Evolutionary conservation across 1,140 invertebrate genomes (phyloP), one percentile per base, ranked within the genome.

Genomic region (Drosophila pruinosa): DNA sequence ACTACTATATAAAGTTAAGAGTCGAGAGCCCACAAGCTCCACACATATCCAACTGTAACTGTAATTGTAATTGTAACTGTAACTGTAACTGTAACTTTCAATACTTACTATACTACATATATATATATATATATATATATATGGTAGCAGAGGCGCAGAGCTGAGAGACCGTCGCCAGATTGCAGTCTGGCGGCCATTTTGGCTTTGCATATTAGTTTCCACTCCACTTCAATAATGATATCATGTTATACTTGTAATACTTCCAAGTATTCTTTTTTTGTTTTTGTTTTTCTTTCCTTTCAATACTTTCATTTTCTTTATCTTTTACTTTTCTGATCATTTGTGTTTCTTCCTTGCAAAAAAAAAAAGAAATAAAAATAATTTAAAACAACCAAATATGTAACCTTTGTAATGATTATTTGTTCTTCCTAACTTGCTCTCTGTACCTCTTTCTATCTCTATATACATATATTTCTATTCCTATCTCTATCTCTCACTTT

Each of bases 141-240:
- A 56, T 38, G 43, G 12, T 57, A 56, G 31, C 39, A 69, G 73
- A 71, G 71, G 75, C 57, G 50, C 59, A 76, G 77, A 62, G 67
- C 31, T 36, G 63, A 57, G 62, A 76, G 72, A 71, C 65, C 59
- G 48, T 65, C 57, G 52, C 52, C 34, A 48, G 47, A 41, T 52
- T 65, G 47, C 10, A 58, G 6, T 56, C n/a, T 64, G 58, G 28
- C 26, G 22, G 15, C 45, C 39, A 45, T 67, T 72, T 58, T 59
- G 54, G 53, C 67, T 48, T 65, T 38, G 38, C 21, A 31, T 15
- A 54, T 64, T 78, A 76, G 72, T 81, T 65, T 83, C 48, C 78
- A 82, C 73, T 85, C 57, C 39, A 68, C 53, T 47, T 63, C 62
- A 56, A 63, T 59, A 26, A 74, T 58, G 31, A 71, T 52, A 67